phyloP scores from a whole-genome alignment of 2,113 vertebrate species.

The Vimba vimba region DNA sequence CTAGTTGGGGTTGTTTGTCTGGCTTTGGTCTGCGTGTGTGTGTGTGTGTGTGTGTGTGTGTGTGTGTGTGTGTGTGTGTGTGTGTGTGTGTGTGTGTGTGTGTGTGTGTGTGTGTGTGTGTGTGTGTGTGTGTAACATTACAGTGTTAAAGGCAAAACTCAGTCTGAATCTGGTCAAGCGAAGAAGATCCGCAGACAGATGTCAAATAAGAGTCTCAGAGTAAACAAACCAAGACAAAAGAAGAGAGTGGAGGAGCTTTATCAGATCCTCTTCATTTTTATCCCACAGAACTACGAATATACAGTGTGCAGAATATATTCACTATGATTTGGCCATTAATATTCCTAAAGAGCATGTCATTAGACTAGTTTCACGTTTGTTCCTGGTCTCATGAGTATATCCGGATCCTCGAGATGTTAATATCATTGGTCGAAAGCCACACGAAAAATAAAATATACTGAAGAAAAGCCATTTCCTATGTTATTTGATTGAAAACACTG shows the following conservation, averaged over 20 bases:
- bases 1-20: background rate
- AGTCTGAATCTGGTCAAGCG: constrained; percentile 70
- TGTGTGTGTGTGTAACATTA: constrained; percentile 36
- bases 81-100: constrained; percentile 30
- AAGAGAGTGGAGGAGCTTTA: background rate
- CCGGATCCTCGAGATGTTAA: background rate
- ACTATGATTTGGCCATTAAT: background rate
- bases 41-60: constrained; percentile 23
- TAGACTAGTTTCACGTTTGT: background rate
- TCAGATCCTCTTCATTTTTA: background rate
- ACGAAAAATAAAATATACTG: background rate
- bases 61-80: constrained; percentile 27
- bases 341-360: background rate
- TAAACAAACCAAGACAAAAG: constrained; percentile 65
- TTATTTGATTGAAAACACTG: background rate
- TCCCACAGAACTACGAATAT: background rate
- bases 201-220: constrained; percentile 74
- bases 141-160: constrained; percentile 61
- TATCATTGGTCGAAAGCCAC: background rate
- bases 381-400: background rate
- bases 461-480: background rate
- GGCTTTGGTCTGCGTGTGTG: background rate
- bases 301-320: background rate
- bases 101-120: constrained; percentile 27
- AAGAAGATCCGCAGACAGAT: constrained; percentile 74